phyloP scores from a whole-genome alignment of 2,797 vertebrate genomes.

The Pangasius djambal region DNA sequence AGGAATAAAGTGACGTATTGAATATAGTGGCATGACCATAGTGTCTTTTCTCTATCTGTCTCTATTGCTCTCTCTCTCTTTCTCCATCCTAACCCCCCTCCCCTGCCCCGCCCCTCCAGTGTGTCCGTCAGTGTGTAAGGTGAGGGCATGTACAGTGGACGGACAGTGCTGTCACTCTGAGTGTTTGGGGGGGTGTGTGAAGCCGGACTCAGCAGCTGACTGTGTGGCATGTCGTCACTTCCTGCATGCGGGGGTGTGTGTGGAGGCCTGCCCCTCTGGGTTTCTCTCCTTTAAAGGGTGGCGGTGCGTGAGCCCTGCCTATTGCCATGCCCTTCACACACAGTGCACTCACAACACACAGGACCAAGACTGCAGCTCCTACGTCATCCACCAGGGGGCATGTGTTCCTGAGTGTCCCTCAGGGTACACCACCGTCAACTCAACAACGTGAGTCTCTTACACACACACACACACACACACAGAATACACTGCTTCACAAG shows the following conservation, averaged over 20 bases:
- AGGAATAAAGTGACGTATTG: neutral
- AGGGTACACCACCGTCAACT: slow-evolving; percentile 90
- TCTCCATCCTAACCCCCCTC: neutral
- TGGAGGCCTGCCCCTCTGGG: slow-evolving; percentile 82
- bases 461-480: neutral
- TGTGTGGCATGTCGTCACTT: slow-evolving; percentile 90
- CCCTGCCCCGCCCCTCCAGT: slow-evolving; percentile 72
- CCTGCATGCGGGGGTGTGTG: slow-evolving; percentile 78
- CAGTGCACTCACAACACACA: slow-evolving; percentile 75
- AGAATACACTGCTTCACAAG: too few relatives aligned
- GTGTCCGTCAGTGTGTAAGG: slow-evolving; percentile 86
- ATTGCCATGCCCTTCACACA: slow-evolving; percentile 91
- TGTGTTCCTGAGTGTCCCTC: slow-evolving; percentile 93
- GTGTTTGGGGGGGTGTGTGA: slow-evolving; percentile 88
- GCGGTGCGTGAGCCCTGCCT: slow-evolving; percentile 88
- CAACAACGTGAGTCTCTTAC: slow-evolving; percentile 85
- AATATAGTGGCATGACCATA: neutral
- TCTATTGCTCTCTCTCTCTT: neutral
- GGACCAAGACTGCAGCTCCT: slow-evolving; percentile 76
- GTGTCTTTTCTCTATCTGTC: neutral
- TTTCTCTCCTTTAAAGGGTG: slow-evolving; percentile 88
- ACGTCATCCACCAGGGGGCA: slow-evolving; percentile 89
- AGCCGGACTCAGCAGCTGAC: slow-evolving; percentile 74
- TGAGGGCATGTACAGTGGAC: slow-evolving; percentile 83
- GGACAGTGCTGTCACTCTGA: slow-evolving; percentile 90